phyloP scores from a whole-genome alignment of 2,888 invertebrate genomes.

The Spicauda simplicius region DNA sequence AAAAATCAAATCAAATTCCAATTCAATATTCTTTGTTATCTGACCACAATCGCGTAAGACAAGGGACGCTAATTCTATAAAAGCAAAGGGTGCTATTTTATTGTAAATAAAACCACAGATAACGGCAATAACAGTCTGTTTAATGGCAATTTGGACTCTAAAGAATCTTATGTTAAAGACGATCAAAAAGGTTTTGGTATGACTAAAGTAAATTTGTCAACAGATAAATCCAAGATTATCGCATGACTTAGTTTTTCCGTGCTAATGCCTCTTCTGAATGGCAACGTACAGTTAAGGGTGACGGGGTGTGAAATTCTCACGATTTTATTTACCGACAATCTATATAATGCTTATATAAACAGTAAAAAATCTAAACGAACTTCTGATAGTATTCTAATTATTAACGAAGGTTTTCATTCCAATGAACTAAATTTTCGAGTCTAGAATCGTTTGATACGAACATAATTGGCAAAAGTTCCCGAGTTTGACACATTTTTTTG shows the following conservation, averaged over 20 bases:
- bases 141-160: conserved; percentile 19
- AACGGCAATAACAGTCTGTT: conserved; percentile 7
- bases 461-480: conserved; percentile 22
- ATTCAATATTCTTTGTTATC: conserved; percentile 69
- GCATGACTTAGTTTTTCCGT: conserved; percentile 79
- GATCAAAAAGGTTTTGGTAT: background rate
- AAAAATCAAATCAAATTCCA: conserved; percentile 66
- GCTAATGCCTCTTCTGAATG: conserved; percentile 75
- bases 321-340: conserved; percentile 43
- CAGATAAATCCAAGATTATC: conserved; percentile 59
- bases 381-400: background rate
- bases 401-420: background rate
- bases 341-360: background rate
- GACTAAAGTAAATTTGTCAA: conserved; percentile 26
- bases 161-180: background rate
- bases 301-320: conserved; percentile 64
- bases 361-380: background rate
- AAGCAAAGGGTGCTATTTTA: conserved; percentile 72
- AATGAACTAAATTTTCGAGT: background rate
- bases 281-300: conserved; percentile 63
- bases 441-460: background rate
- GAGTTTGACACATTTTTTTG: conserved; percentile 7
- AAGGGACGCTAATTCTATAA: conserved; percentile 69
- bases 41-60: conserved; percentile 72
- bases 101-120: conserved; percentile 52